phyloP scores from a whole-genome alignment of 2,888 invertebrate species.

The Chrysopilus asiliformis region DNA sequence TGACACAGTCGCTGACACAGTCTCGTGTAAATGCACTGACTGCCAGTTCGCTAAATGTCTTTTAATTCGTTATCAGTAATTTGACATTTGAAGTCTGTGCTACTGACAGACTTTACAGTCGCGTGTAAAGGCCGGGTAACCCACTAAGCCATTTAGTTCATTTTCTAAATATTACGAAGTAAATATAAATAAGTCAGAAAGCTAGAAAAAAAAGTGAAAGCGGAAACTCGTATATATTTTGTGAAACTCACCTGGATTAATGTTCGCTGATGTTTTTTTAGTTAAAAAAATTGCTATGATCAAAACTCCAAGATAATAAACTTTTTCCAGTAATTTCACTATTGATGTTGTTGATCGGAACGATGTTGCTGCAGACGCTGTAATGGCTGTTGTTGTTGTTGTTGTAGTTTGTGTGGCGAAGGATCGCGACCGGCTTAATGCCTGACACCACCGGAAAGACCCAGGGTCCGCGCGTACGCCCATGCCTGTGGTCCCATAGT shows the following conservation, averaged over 20 bases:
- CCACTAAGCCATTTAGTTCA: no score
- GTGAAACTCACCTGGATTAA: constrained; percentile 28
- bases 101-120: no score
- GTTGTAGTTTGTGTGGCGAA: constrained; percentile 27
- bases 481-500: constrained; percentile 84
- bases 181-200: no score
- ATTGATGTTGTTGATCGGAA: constrained; percentile 8
- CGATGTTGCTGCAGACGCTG: constrained; percentile 1
- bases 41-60: no score
- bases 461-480: constrained; percentile 78
- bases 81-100: no score
- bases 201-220: no score
- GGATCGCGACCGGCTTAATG: constrained; percentile 46
- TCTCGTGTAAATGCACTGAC: no score
- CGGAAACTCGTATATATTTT: no score
- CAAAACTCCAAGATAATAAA: constrained; percentile 25
- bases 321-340: constrained; percentile 14
- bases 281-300: constrained; percentile 26
- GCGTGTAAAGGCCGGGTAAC: no score
- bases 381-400: constrained; percentile 5
- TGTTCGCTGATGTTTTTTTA: constrained; percentile 31
- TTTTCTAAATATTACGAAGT: no score
- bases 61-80: no score
- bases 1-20: no score
- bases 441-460: constrained; percentile 51